Conservation (phyloP, 2,113 vertebrate species). For the Talpa occidentalis region DNA sequence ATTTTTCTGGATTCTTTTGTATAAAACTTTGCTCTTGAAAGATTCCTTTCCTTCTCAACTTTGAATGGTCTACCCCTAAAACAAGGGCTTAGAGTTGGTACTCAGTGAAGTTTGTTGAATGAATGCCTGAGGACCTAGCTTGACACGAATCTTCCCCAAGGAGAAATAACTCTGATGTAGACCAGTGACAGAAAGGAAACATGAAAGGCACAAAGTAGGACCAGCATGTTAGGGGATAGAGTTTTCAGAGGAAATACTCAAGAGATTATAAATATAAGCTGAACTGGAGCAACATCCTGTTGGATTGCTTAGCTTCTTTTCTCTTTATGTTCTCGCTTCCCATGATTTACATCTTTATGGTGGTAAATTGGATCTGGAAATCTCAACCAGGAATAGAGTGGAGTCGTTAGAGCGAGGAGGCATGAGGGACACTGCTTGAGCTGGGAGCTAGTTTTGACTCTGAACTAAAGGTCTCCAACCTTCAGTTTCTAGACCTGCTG, state of each 20-base stretch:
- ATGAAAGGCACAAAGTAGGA: background rate
- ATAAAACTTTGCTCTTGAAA: constrained; percentile 17
- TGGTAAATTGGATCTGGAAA: background rate
- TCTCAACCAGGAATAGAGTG: background rate
- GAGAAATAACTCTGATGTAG: background rate
- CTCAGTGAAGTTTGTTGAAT: background rate
- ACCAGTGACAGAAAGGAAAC: background rate
- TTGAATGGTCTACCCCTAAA: constrained; percentile 1
- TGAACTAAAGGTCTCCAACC: background rate
- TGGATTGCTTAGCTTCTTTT: background rate
- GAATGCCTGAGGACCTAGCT: background rate
- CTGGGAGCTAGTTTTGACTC: background rate
- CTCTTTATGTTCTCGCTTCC: background rate
- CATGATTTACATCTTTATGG: background rate
- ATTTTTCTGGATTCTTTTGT: background rate
- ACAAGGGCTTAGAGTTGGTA: background rate
- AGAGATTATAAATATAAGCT: background rate
- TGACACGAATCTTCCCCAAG: background rate
- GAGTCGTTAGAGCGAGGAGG: background rate
- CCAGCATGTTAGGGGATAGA: background rate
- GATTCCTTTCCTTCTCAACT: constrained; percentile 27
- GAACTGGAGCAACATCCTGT: background rate
- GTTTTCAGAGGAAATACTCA: background rate
- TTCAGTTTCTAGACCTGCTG: background rate
- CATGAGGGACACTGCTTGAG: background rate